phyloP scores from a whole-genome alignment of 1,140 invertebrate genomes.

The Ganaspis sp. region DNA sequence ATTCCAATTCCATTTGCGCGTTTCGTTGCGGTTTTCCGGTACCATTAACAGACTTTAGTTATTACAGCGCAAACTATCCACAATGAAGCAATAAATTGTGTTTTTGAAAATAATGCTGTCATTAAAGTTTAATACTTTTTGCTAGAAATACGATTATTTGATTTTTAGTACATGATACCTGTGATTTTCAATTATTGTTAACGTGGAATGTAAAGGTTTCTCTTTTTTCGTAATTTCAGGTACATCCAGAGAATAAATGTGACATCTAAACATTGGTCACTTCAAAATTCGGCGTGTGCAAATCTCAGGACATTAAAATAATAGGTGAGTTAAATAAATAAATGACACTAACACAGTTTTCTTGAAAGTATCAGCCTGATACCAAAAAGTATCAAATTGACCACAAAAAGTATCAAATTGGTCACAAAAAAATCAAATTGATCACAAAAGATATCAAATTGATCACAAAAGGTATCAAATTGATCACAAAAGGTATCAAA shows the following conservation, averaged over 20 bases:
- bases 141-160: background rate
- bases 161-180: background rate
- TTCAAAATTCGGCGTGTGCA: background rate
- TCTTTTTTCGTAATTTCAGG: background rate
- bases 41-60: background rate
- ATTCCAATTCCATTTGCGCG: background rate
- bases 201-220: background rate
- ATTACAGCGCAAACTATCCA: slow-evolving; percentile 2
- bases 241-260: slow-evolving; percentile 1
- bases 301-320: background rate
- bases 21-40: slow-evolving; percentile 1
- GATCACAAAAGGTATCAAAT: too few relatives aligned
- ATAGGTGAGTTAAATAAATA: background rate
- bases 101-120: slow-evolving; percentile 5
- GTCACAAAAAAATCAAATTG: too few relatives aligned
- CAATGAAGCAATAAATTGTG: background rate
- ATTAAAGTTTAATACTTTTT: background rate
- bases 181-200: background rate
- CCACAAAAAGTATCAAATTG: too few relatives aligned
- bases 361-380: too few relatives aligned
- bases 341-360: too few relatives aligned
- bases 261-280: background rate
- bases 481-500: too few relatives aligned
- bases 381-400: too few relatives aligned
- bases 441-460: too few relatives aligned